Base-by-base conservation (phyloP, 2,113 vertebrate genomes). In the Neogobius melanostomus region DNA sequence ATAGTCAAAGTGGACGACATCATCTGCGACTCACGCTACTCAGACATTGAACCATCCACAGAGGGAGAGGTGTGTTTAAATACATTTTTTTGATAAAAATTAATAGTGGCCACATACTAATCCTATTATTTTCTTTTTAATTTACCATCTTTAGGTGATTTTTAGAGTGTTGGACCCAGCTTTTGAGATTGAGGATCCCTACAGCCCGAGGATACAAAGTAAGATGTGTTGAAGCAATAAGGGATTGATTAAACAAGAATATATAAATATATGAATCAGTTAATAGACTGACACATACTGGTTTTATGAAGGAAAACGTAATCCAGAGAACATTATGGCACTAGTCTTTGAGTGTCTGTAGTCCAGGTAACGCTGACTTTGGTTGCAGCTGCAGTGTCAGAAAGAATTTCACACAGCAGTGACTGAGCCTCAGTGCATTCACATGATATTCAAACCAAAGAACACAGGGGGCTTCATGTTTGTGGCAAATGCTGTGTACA, bases 1-100 rank as follows among this genome's bases (percentile, higher is more conserved):
- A 91, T 97, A 91, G 93, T 87, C 78, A 96, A 91, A 85, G 96
- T 98, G 14, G 96, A 99, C 57, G 95, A 98, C 68, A 91, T 97
- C 8, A 95, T 98, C 77, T 99, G 98, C 65, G 97, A 98, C 85
- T 94, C 95, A 1, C 94, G 92, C 5, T 99, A 99, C 79, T 99
- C 98, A 0, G 95, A 97, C 76, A 95, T 98, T 11, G 96, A 98
- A 56, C 98, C 98, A 17, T 98, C 96, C 60, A 94, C 94, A 0
- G 96, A 98, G 80, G 98, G 98, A 93, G 98, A 99, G 94, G 98
- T 97, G 73, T 72, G 90, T 81, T 6, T 44, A 4, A 4, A 7
- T 47, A 59, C 6, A 59, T 14, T 9, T 42, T 42, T 11, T 7
- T 42, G 28, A 2, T 6, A 5, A 11, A 6, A 56, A 56, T 6